Base-by-base conservation (phyloP, 2,797 vertebrate genomes). In the Tangara arthus region DNA sequence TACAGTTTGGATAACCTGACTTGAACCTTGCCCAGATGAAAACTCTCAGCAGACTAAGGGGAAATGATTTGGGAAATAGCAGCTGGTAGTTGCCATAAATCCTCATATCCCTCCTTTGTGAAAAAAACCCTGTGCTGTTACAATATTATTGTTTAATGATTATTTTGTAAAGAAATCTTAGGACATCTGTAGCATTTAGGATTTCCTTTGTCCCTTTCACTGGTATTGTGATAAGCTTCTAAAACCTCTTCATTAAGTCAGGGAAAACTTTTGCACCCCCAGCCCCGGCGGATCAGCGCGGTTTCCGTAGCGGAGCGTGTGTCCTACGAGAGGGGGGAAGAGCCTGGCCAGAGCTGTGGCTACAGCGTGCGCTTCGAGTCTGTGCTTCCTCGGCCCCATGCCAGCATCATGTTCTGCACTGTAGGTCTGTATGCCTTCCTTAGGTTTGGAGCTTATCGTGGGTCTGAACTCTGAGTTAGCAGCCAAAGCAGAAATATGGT, bases 341-440 rank as follows among this genome's bases (percentile, higher is more conserved):
- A 99, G 7, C 93, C 99, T 7, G 99, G 99, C 34, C 99, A 98
- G 81, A 99, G 99, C 98, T 99, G 99, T 72, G 99, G 99, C 13
- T 99, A 99, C 96, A 99, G 99, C 5, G 99, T 99, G 56, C 98
- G 99, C 1, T 99, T 99, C 20, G 99, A 99, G 95, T 99, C 99
- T 1, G 76, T 99, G 82, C 98, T 99, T 17, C 99, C 99, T 12
- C 98, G 99, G 2, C 99, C 99, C 0, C 99, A 99, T 23, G 99
- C 98, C 97, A 99, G 99, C 63, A 65, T 99, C 42, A 92, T 99
- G 59, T 99, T 99, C 98, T 99, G 99, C 97, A 99, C 99, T 30
- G 99, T 99, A 11, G 99, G 99, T 99, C 96, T 32, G 98, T 98
- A 70, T 68, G 59, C 11, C 11, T 61, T 69, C 78, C 5, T 27